Percentiles rank a stretch among this genome's conserved stretches.
Evolutionary conservation across 64 coral and sea anemone genomes (phyloP).

Genomic region (Pocillopora verrucosa): DNA sequence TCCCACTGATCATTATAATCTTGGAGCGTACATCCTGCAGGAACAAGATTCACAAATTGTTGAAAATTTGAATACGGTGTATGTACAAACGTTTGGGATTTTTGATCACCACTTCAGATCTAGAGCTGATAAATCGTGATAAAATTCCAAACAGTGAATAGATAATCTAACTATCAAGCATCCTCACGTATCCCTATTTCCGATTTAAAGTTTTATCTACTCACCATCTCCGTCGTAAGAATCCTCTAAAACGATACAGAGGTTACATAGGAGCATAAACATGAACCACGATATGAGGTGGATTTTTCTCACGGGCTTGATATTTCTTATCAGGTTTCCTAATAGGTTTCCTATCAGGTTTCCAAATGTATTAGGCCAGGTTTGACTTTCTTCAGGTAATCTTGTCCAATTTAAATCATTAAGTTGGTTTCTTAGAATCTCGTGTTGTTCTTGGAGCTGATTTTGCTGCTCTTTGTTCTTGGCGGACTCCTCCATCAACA

Average conservation of each 20-base stretch:
- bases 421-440: not conserved
- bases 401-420: not conserved
- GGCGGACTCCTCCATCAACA: not conserved
- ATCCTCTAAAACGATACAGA: constrained; percentile 18
- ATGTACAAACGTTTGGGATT: too few species aligned
- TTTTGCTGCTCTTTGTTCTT: not conserved
- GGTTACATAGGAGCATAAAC: not conserved
- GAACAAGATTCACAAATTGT: not conserved
- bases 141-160: too few species aligned
- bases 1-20: constrained; percentile 10
- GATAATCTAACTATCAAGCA: too few species aligned
- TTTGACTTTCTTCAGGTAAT: not conserved
- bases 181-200: too few species aligned
- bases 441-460: not conserved
- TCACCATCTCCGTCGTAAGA: not conserved
- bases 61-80: too few species aligned
- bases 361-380: not conserved
- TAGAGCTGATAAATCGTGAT: too few species aligned
- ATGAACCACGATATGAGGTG: not conserved
- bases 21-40: constrained; percentile 36
- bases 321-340: not conserved
- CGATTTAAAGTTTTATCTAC: not conserved
- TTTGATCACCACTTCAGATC: too few species aligned
- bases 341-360: not conserved
- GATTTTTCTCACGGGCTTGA: not conserved